A percentile compares a stretch with the other conserved stretches of the same genome.
These are phyloP conservation scores for Heliothis peltigera DNA, from an alignment of 2,888 invertebrate species.

Conservation along the genomic window DNA sequence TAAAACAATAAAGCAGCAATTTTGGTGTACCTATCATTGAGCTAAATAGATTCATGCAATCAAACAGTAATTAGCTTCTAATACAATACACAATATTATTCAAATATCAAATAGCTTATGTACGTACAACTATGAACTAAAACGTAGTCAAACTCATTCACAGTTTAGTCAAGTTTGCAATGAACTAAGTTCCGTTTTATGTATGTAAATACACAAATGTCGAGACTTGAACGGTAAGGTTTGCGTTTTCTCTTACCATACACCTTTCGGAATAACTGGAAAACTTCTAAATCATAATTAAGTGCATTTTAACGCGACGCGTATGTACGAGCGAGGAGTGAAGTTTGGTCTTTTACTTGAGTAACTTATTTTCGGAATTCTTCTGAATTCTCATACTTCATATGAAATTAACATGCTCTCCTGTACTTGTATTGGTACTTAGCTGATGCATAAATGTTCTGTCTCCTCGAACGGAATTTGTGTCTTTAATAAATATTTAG, in stretches of 20 bases:
- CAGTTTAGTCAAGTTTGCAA: slow-evolving; percentile 37
- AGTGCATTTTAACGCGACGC: slow-evolving; percentile 13
- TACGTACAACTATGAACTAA: slow-evolving; percentile 18
- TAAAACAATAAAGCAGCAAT: no score
- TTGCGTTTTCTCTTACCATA: slow-evolving; percentile 24
- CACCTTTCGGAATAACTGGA: slow-evolving; percentile 23
- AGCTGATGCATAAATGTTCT: no score
- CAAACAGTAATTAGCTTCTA: neutral
- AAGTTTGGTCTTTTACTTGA: neutral
- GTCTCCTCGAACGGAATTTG: no score
- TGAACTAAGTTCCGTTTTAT: slow-evolving; percentile 38
- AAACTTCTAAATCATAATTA: slow-evolving; percentile 42
- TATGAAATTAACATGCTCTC: no score
- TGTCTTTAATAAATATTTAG: no score
- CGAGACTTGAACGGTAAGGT: slow-evolving; percentile 20
- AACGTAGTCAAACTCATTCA: slow-evolving; percentile 22
- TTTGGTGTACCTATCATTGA: no score
- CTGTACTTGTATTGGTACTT: no score
- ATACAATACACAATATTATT: neutral
- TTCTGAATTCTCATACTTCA: no score
- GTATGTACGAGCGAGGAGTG: neutral
- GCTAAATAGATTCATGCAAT: neutral
- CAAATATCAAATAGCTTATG: neutral
- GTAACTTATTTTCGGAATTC: neutral
- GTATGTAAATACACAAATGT: slow-evolving; percentile 21